Evolutionary conservation across 2,113 vertebrate genomes (phyloP).

Genomic region (Lontra canadensis): DNA sequence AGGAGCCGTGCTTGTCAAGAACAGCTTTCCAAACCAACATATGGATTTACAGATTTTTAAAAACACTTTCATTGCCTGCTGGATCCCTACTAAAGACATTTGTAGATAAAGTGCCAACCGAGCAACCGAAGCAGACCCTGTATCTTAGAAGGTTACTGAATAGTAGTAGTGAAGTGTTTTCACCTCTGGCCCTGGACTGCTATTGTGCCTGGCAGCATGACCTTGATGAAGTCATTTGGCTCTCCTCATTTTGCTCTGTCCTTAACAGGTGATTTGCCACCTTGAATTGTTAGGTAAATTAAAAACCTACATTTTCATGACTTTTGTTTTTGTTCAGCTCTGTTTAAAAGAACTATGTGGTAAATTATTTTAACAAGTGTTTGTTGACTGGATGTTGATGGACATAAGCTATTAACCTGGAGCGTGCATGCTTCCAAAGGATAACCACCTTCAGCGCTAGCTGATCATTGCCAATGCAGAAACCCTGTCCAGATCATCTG

Average conservation of each 20-base stretch:
- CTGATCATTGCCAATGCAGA: background rate
- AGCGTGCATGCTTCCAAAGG: background rate
- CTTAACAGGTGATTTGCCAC: background rate
- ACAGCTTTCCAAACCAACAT: constrained; percentile 7
- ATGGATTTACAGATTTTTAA: background rate
- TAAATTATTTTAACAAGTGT: background rate
- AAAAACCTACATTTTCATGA: constrained; percentile 42
- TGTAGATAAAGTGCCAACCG: background rate
- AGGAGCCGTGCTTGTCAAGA: background rate
- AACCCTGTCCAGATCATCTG: background rate
- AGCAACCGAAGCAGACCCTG: background rate
- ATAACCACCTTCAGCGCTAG: background rate
- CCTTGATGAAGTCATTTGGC: constrained; percentile 32
- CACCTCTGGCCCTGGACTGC: background rate
- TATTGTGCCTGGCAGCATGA: background rate
- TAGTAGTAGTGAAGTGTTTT: background rate
- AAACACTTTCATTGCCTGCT: background rate
- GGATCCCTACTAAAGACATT: background rate
- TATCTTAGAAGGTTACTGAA: background rate
- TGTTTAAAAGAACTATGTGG: background rate
- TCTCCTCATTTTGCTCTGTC: background rate
- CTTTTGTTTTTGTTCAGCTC: constrained; percentile 29
- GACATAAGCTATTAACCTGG: background rate
- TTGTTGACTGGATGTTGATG: background rate
- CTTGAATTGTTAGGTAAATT: constrained; percentile 12